Evolutionary conservation across 2,113 vertebrate genomes (phyloP), one percentile per base, ranked within the genome.

Genomic region (Sialia sialis): DNA sequence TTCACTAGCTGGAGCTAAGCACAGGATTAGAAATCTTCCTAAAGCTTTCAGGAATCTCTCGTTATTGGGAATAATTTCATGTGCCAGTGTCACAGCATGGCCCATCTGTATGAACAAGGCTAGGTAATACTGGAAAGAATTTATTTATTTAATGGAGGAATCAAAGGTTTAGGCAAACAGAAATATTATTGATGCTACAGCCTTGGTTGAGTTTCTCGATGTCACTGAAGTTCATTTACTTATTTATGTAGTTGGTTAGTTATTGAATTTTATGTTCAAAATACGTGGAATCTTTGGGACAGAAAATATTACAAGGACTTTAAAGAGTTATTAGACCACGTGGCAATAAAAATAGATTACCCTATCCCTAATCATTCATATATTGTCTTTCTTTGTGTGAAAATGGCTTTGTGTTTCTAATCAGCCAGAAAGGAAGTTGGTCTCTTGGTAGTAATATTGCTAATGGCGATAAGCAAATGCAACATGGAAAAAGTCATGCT

Each of bases 331-430:
- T 66, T 91, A 79, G 77, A 49, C 62, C 76, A 16, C 41, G 36
- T 0, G 4, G 32, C 70, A 76, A 34, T 90, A 81, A 82, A 87
- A 69, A 51, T 67, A 68, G 2, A 44, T 59, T 77, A 75, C 32
- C 8, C 15, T 81, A 21, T 87, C 43, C 52, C 27, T 93, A 81
- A 69, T 77, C 16, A 11, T 84, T 92, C 60, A 56, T 75, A 18
- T 79, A n/a, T 55, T 82, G 34, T 74, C 8, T 12, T 46, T 66
- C 89, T 72, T 74, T 76, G 5, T 54, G n/a, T 82, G 55, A 74
- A 90, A 90, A 88, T 64, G 48, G 6, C 43, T 93, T 92, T 81
- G 43, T 89, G 30, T 88, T 92, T 92, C 59, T 92, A 74, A 93
- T 84, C 75, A 94, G 32, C 55, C 5, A 4, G 66, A 73, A 76